phyloP scores from a whole-genome alignment of 2,113 vertebrate genomes.

The Lathamus discolor region DNA sequence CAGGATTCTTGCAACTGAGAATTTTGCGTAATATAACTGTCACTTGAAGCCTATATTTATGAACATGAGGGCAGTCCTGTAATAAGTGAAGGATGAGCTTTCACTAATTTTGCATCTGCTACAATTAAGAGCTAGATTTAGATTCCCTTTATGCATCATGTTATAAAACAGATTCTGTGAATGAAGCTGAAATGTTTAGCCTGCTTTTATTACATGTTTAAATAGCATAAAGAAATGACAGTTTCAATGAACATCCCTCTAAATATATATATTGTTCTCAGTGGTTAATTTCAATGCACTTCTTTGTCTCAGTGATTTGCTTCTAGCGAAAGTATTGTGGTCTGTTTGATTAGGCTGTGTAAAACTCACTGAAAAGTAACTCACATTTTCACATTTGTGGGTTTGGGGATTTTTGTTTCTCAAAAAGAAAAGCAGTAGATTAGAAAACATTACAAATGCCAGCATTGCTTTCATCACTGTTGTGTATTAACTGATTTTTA shows the following conservation, averaged over 20 bases:
- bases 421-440: not conserved
- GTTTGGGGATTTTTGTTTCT: not conserved
- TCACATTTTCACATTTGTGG: not conserved
- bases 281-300: not conserved
- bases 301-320: not conserved
- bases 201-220: slow-evolving; percentile 19
- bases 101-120: slow-evolving; percentile 57
- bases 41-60: slow-evolving; percentile 43
- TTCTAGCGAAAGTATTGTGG: not conserved
- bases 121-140: slow-evolving; percentile 40
- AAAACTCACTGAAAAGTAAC: not conserved
- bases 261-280: not conserved
- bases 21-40: slow-evolving; percentile 36
- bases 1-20: not conserved
- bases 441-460: not conserved
- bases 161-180: slow-evolving; percentile 12
- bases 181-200: not conserved
- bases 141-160: not conserved
- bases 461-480: not conserved
- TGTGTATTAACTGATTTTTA: not conserved
- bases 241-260: not conserved
- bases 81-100: slow-evolving; percentile 44
- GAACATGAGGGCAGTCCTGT: slow-evolving; percentile 5
- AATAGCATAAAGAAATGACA: not conserved
- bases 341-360: not conserved